Evolutionary conservation across 2,797 vertebrate genomes (phyloP).

Genomic region (Crax fasciolata): DNA sequence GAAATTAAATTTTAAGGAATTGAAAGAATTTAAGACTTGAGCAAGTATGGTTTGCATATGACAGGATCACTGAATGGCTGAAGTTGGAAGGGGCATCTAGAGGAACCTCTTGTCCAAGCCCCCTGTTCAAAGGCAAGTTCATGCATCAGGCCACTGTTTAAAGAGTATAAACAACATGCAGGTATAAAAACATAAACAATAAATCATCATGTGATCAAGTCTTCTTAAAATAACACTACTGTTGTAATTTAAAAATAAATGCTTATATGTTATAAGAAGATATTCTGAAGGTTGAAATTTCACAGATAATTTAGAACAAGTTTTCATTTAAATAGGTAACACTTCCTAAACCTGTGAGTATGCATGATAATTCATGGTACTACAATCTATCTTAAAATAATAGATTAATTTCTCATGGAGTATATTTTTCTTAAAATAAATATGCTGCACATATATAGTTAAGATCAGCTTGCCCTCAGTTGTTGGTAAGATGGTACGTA

Average conservation of each 20-base stretch:
- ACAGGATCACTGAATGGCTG: neutral
- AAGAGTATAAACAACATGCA: neutral
- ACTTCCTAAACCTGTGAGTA: neutral
- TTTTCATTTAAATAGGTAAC: neutral
- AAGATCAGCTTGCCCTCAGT: neutral
- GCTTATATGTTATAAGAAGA: neutral
- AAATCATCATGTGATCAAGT: neutral
- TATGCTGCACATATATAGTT: neutral
- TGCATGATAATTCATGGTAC: neutral
- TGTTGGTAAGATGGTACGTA: neutral
- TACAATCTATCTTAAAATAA: neutral
- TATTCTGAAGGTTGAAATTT: neutral
- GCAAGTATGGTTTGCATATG: neutral
- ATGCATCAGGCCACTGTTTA: neutral
- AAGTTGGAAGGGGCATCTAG: neutral
- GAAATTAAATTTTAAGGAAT: neutral
- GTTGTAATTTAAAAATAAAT: neutral
- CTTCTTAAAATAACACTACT: neutral
- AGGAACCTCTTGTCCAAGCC: neutral
- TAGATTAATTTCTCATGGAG: neutral
- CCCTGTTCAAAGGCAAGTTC: neutral
- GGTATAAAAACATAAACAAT: neutral
- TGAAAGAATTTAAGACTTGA: neutral
- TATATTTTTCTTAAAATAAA: neutral
- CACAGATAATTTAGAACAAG: neutral